These are phyloP conservation scores for Danio albolineatus DNA, from an alignment of 2,797 vertebrate genomes.

Conservation along the genomic window DNA sequence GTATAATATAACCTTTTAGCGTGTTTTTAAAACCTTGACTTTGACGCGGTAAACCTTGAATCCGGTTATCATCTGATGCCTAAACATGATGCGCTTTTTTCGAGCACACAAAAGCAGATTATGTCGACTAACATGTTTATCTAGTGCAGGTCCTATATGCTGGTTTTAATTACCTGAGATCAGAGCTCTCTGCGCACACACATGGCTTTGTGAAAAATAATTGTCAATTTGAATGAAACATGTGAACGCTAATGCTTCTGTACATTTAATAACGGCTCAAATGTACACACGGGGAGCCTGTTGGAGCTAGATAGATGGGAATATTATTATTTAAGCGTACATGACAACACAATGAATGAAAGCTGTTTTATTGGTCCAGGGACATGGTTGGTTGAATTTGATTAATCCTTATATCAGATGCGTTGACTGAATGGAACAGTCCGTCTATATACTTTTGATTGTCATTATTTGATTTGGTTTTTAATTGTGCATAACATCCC, in stretches of 20 bases:
- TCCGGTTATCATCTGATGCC: too few species aligned
- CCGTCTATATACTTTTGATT: too few species aligned
- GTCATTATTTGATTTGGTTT: too few species aligned
- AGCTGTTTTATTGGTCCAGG: not conserved
- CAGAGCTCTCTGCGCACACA: constrained; percentile 23
- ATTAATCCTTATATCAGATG: not conserved
- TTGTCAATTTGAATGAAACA: constrained; percentile 35
- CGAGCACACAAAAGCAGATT: constrained; percentile 29
- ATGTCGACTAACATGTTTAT: constrained; percentile 47
- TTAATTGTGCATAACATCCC: too few species aligned
- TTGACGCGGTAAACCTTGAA: too few species aligned
- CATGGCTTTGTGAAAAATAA: constrained; percentile 33
- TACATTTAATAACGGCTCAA: constrained; percentile 36
- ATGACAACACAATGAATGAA: constrained; percentile 8
- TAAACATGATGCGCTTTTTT: not conserved
- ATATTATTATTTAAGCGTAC: not conserved
- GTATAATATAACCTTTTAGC: too few species aligned
- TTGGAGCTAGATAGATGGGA: not conserved
- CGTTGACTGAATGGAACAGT: not conserved
- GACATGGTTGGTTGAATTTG: not conserved
- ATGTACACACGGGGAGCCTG: not conserved
- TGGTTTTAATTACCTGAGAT: constrained; percentile 45
- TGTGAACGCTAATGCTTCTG: constrained; percentile 28
- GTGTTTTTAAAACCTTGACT: too few species aligned
- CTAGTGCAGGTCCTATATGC: constrained; percentile 27